These are phyloP conservation scores for Agelas oroides DNA, from an alignment of 37 sponge, comb jelly and placozoan species.

Conservation along the genomic window DNA sequence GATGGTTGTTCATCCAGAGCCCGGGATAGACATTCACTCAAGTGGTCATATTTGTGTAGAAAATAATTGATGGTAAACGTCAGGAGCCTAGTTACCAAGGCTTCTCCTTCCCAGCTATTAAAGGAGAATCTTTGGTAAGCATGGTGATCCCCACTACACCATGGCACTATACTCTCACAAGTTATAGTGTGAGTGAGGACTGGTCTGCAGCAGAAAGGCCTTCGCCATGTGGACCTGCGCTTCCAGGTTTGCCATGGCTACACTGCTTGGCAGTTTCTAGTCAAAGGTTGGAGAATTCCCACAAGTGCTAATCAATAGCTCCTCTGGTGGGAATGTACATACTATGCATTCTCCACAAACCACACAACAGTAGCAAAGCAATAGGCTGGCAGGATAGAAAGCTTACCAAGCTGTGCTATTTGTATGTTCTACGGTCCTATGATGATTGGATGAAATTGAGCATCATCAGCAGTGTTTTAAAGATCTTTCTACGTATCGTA, in stretches of 20 bases:
- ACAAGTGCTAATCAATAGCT: conserved; percentile 8
- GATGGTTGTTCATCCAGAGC: conserved; percentile 78
- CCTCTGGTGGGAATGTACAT: conserved; percentile 53
- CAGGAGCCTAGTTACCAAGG: too few species aligned
- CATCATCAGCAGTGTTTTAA: too few species aligned
- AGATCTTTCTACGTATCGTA: too few species aligned
- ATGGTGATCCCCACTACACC: too few species aligned
- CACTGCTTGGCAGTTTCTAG: neutral
- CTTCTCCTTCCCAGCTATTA: too few species aligned
- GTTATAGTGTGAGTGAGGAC: conserved; percentile 70
- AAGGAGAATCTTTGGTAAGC: too few species aligned
- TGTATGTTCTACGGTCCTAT: too few species aligned
- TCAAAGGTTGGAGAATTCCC: conserved; percentile 24
- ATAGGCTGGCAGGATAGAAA: too few species aligned
- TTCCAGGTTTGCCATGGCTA: conserved; percentile 67
- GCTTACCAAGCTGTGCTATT: too few species aligned
- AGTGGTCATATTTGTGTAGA: conserved; percentile 90
- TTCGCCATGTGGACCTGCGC: conserved; percentile 82
- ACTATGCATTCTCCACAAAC: conserved; percentile 45
- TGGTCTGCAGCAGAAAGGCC: conserved; percentile 81
- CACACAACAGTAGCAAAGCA: conserved; percentile 24
- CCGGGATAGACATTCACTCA: conserved; percentile 71
- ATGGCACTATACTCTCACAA: too few species aligned
- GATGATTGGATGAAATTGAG: too few species aligned
- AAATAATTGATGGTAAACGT: too few species aligned